These are phyloP conservation scores for Valencia hispanica DNA, from an alignment of 2,797 vertebrate species.

Conservation along the genomic window DNA sequence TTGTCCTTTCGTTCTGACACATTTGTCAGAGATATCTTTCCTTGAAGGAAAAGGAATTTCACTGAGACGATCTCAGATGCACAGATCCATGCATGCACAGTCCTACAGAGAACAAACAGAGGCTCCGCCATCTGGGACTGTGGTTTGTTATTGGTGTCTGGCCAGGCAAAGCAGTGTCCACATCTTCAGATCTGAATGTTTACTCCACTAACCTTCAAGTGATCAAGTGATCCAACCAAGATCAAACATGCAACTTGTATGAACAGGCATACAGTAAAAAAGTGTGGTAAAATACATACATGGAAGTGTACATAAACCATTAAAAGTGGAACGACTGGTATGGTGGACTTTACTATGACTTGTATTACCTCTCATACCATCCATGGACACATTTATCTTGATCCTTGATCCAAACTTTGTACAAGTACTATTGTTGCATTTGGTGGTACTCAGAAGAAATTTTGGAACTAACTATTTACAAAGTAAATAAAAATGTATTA, in stretches of 20 bases:
- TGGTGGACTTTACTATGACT: constrained; percentile 50
- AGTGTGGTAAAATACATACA: constrained; percentile 63
- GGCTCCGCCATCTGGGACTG: constrained; percentile 56
- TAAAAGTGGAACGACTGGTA: constrained; percentile 68
- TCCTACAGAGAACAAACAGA: constrained; percentile 42
- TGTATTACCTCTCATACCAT: constrained; percentile 9
- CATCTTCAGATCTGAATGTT: constrained; percentile 53
- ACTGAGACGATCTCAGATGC: constrained; percentile 43
- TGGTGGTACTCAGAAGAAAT: background rate
- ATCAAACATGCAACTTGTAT: constrained; percentile 51
- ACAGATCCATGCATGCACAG: constrained; percentile 20
- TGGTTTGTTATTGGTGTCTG: constrained; percentile 67
- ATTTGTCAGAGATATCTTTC: constrained; percentile 96
- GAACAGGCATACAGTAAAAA: constrained; percentile 47
- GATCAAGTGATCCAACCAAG: constrained; percentile 48
- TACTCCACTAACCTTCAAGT: constrained; percentile 39
- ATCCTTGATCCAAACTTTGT: background rate
- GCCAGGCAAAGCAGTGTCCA: constrained; percentile 45
- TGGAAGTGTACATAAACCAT: constrained; percentile 70
- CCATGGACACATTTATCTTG: constrained; percentile 1
- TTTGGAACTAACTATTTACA: background rate
- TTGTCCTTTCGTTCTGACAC: constrained; percentile 97
- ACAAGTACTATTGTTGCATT: too few relatives aligned
- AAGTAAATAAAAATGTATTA: background rate
- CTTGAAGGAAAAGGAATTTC: constrained; percentile 78